phyloP scores from a whole-genome alignment of 2,797 vertebrate species.

The Acridotheres tristis region DNA sequence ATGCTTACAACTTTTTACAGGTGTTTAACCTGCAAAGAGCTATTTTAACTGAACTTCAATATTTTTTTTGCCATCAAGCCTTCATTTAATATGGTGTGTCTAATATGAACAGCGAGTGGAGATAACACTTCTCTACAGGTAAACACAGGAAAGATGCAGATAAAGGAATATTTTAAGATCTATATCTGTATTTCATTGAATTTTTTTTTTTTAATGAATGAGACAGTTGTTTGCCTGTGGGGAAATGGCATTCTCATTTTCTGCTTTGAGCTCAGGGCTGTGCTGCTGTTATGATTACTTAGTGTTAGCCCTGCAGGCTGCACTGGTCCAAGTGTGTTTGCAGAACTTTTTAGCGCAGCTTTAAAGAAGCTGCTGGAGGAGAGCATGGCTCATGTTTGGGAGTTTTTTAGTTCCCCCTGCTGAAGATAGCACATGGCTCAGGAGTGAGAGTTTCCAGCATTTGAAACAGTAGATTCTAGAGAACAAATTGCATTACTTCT shows the following conservation, averaged over 20 bases:
- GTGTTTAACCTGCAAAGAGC: background rate
- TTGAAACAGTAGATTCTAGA: background rate
- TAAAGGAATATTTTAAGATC: background rate
- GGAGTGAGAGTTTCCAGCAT: background rate
- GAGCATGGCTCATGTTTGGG: background rate
- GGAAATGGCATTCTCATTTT: background rate
- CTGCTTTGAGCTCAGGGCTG: background rate
- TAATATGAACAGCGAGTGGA: background rate
- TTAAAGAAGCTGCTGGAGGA: background rate
- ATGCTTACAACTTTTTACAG: background rate
- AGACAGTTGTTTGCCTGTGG: background rate
- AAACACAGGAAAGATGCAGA: too few relatives aligned
- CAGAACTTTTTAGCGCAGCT: background rate
- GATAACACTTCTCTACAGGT: too few relatives aligned
- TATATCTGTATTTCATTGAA: background rate
- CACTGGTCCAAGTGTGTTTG: background rate
- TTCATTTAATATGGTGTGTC: background rate
- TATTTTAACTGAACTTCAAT: background rate
- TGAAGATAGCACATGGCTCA: background rate
- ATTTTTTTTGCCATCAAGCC: background rate
- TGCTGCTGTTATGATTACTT: background rate
- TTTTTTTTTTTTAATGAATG: background rate
- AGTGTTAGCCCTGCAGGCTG: background rate
- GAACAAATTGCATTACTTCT: background rate
- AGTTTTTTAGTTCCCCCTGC: background rate